phyloP scores from a whole-genome alignment of 2,113 vertebrate species.

The Geococcyx californianus region DNA sequence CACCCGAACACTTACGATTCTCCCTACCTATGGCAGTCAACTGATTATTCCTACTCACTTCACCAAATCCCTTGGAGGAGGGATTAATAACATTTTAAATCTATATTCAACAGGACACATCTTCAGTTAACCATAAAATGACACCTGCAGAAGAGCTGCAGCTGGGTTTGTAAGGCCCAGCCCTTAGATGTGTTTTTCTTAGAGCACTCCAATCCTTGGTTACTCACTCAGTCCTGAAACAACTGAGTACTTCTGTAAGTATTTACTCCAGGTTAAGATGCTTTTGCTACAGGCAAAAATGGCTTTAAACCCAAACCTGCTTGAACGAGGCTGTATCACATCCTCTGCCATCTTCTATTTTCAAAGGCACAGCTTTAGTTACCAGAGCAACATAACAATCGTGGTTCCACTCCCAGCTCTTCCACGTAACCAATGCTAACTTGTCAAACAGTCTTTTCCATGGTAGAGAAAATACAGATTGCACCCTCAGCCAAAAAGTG shows the following conservation, averaged over 20 bases:
- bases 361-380: constrained; percentile 6
- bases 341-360: not conserved
- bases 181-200: not conserved
- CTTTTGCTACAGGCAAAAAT: not conserved
- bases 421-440: not conserved
- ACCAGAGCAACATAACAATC: constrained; percentile 16
- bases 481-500: not conserved
- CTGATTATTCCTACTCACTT: not conserved
- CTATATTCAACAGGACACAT: not conserved
- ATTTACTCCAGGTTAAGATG: not conserved
- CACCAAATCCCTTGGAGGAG: not conserved
- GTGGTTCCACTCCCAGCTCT: not conserved
- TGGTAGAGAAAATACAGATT: not conserved
- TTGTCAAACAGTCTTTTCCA: constrained; percentile 1
- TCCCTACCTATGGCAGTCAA: not conserved
- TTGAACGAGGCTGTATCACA: not conserved
- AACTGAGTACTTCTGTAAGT: not conserved
- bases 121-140: not conserved
- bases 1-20: not conserved
- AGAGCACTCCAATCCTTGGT: not conserved
- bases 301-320: not conserved
- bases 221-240: not conserved
- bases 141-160: not conserved
- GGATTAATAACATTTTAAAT: not conserved
- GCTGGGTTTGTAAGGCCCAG: not conserved